Conservation (phyloP, 2,888 invertebrate species). For the Chymomyza amoena region DNA sequence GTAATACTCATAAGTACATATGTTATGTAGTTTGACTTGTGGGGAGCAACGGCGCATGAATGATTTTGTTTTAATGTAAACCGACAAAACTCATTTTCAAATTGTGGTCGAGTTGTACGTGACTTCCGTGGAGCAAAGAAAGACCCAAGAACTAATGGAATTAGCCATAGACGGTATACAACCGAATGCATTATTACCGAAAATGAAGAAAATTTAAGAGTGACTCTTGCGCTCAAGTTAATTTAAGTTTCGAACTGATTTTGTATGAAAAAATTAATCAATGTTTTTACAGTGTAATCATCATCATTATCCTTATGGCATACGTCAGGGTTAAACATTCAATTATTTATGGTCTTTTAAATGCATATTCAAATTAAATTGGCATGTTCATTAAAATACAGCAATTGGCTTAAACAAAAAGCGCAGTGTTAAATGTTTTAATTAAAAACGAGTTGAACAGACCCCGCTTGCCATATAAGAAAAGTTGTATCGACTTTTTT, state of each 20-base stretch:
- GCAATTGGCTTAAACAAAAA: slow-evolving; percentile 40
- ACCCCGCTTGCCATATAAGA: slow-evolving; percentile 44
- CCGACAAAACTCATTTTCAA: slow-evolving; percentile 72
- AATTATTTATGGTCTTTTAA: slow-evolving; percentile 66
- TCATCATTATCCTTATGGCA: neutral
- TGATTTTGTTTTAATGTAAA: slow-evolving; percentile 51
- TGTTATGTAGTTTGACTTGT: slow-evolving; percentile 23
- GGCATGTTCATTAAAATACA: slow-evolving; percentile 39
- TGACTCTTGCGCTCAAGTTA: too few relatives aligned
- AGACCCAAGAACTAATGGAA: slow-evolving; percentile 7
- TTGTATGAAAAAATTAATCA: neutral
- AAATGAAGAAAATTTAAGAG: too few relatives aligned
- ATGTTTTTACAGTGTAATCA: neutral
- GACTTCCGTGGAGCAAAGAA: slow-evolving; percentile 64
- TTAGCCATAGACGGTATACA: neutral
- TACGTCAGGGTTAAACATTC: slow-evolving; percentile 20
- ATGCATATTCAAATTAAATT: slow-evolving; percentile 60
- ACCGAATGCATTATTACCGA: neutral
- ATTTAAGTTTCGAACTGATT: neutral
- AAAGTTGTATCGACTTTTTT: neutral
- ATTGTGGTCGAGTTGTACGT: slow-evolving; percentile 62
- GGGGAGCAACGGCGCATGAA: slow-evolving; percentile 35
- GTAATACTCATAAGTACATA: slow-evolving; percentile 10
- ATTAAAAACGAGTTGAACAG: slow-evolving; percentile 63
- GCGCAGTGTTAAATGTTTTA: slow-evolving; percentile 41